Evolutionary conservation across 2,888 invertebrate genomes (phyloP), one percentile per base, ranked within the genome.

Genomic region (Xestia xanthographa): DNA sequence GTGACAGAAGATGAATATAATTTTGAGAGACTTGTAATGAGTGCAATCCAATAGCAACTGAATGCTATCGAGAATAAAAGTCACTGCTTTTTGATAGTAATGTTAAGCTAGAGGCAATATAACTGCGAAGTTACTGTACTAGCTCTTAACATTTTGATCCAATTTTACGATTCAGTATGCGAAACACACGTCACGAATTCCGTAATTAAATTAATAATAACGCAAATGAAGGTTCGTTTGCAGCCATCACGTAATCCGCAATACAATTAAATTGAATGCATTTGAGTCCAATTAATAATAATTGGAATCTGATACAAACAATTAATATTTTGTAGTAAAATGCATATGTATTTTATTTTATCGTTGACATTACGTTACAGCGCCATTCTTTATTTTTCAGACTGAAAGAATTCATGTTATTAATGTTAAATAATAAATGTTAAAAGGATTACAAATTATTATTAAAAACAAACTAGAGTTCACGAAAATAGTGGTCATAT

Each of bases 121-220:
- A 45, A 45, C 17, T 45, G 0, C 5, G 17, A 45, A 17, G 5
- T 0, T 0, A 45, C 6, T 20, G 45, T 5, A 48, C 8, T 48
- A 58, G 20, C 20, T 3, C 17, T n/a, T 38, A 62, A 9, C 6
- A 45, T 29, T 68, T 45, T 45, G 9, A 68, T 62, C 34, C 43
- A 77, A 70, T 63, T 70, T 56, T 11, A 58, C 58, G 29, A 58
- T 58, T 26, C 29, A 71, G 12, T 79, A 71, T 26, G 5, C 14
- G 8, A 5, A 65, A 43, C 6, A 26, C 65, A 8, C 26, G 60
- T 60, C 67, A 62, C n/a, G 43, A 34, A 77, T 38, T 71, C 29
- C 14, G n/a, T 79, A 65, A 78, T 79, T 79, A 14, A 79, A 80
- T 79, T 66, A 72, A 63, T 41, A 53, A 53, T 63, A 48, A 38